Conservation (phyloP, 2,113 vertebrate genomes). For the Notarius lentiginosus region DNA sequence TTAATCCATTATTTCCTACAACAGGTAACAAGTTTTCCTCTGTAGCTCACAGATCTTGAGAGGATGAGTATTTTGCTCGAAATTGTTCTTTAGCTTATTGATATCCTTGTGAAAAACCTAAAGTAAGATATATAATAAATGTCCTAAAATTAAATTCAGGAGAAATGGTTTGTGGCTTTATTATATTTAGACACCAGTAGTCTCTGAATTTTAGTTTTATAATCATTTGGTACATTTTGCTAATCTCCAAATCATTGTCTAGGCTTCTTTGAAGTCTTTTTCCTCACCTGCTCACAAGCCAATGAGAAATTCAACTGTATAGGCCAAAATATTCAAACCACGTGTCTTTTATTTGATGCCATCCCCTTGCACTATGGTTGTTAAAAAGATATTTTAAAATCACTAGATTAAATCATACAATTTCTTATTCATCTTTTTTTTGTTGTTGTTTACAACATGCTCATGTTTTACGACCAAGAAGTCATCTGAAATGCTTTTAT, state of each 20-base stretch:
- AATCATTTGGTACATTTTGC: slow-evolving; percentile 12
- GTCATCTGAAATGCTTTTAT: slow-evolving; percentile 1
- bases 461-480: slow-evolving; percentile 9
- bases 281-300: background rate
- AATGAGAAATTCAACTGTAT: background rate
- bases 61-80: slow-evolving; percentile 18
- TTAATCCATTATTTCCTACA: background rate
- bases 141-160: slow-evolving; percentile 3
- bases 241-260: background rate
- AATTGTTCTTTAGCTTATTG: background rate
- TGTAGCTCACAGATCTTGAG: background rate
- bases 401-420: background rate
- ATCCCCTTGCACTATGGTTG: background rate
- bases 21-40: background rate
- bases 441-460: slow-evolving; percentile 30
- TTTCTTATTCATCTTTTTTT: background rate
- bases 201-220: slow-evolving; percentile 12
- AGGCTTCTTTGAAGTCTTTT: background rate
- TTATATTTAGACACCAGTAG: slow-evolving; percentile 7
- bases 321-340: background rate
- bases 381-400: background rate
- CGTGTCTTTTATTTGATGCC: background rate
- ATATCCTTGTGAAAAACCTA: background rate
- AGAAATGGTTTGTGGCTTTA: slow-evolving; percentile 15
- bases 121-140: slow-evolving; percentile 22